phyloP scores from a whole-genome alignment of 2,888 invertebrate genomes.

The Julus scandinavius region DNA sequence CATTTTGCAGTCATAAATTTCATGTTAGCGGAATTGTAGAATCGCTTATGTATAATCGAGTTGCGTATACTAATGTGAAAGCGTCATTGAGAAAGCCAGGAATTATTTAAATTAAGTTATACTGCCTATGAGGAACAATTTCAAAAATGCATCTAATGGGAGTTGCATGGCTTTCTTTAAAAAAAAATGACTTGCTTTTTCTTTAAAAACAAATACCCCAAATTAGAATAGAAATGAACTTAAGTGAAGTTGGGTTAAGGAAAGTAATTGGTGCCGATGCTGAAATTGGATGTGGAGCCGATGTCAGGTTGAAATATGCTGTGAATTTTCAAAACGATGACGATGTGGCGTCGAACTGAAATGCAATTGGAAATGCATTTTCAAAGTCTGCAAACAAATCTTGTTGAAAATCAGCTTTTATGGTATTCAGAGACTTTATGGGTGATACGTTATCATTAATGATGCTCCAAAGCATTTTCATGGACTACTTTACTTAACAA shows the following conservation, averaged over 20 bases:
- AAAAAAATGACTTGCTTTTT: background rate
- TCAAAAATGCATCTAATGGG: background rate
- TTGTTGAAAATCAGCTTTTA: background rate
- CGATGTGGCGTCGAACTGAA: background rate
- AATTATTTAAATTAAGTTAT: conserved; percentile 26
- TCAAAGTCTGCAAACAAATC: background rate
- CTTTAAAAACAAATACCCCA: background rate
- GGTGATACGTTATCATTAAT: background rate
- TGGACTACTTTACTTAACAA: background rate
- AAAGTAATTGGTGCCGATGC: background rate
- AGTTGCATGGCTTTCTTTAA: background rate
- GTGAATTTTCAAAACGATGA: background rate
- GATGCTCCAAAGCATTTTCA: background rate
- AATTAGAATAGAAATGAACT: background rate
- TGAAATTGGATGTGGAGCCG: background rate
- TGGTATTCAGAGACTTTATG: background rate
- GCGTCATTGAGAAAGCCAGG: background rate
- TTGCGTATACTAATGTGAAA: background rate
- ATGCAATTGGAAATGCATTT: background rate
- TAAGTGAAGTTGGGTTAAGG: background rate
- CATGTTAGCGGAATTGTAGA: conserved; percentile 15
- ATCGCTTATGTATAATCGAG: conserved; percentile 20
- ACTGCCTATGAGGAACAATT: background rate
- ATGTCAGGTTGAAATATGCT: background rate
- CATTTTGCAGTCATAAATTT: conserved; percentile 3